Percentiles rank a stretch among this genome's conserved stretches.
phyloP scores from a whole-genome alignment of 2,888 invertebrate genomes.

The Hoplodrina ambigua region DNA sequence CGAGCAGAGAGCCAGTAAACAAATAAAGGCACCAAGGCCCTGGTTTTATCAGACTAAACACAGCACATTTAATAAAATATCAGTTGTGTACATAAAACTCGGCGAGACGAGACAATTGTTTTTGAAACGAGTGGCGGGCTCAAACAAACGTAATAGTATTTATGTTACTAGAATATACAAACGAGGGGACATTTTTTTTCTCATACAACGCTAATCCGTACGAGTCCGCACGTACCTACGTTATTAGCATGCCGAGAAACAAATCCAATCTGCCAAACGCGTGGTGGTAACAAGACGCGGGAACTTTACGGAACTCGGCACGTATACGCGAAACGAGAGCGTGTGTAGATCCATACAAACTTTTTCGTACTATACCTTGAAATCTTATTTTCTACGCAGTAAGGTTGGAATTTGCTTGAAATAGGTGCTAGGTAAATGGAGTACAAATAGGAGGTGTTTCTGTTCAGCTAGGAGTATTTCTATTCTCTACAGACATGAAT shows the following conservation, averaged over 20 bases:
- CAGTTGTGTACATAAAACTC: slow-evolving; percentile 48
- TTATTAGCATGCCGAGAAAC: slow-evolving; percentile 86
- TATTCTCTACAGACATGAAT: slow-evolving; percentile 79
- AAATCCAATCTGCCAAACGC: slow-evolving; percentile 87
- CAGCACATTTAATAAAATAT: slow-evolving; percentile 62
- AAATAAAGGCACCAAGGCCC: slow-evolving; percentile 7
- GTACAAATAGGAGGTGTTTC: slow-evolving; percentile 67
- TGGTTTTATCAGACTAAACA: slow-evolving; percentile 54
- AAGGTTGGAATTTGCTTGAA: slow-evolving; percentile 59
- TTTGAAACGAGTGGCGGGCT: slow-evolving; percentile 42
- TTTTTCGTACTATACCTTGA: slow-evolving; percentile 40
- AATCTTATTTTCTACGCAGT: slow-evolving; percentile 56
- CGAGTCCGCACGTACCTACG: slow-evolving; percentile 75
- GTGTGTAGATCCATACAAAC: slow-evolving; percentile 72
- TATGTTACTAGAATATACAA: slow-evolving; percentile 61
- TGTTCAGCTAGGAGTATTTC: slow-evolving; percentile 75
- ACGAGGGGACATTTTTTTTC: slow-evolving; percentile 66
- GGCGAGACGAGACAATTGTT: slow-evolving; percentile 59
- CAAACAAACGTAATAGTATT: slow-evolving; percentile 61
- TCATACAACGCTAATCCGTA: slow-evolving; percentile 70
- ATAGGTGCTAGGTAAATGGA: slow-evolving; percentile 47
- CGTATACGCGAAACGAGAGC: slow-evolving; percentile 76
- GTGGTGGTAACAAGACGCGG: slow-evolving; percentile 82
- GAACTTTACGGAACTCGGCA: slow-evolving; percentile 82
- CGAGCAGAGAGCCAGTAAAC: not conserved